Conservation (phyloP, 1,140 invertebrate genomes). For the Liolophura sinensis region DNA sequence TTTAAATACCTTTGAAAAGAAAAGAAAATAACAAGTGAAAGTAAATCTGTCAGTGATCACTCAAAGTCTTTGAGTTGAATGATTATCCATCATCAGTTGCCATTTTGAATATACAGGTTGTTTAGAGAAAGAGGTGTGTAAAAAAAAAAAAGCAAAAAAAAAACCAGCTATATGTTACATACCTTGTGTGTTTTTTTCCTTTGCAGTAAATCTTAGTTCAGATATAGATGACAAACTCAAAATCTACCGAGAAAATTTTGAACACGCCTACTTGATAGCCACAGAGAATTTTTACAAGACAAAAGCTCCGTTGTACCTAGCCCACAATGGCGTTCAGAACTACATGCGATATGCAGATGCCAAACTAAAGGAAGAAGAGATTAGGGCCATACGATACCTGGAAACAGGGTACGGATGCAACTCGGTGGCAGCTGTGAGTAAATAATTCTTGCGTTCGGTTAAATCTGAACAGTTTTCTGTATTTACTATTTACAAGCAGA, state of each 20-base stretch:
- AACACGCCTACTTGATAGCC: conserved; percentile 91
- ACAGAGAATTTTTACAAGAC: conserved; percentile 92
- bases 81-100: background rate
- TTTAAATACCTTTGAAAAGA: no score
- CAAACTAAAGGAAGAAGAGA: conserved; percentile 94
- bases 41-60: no score
- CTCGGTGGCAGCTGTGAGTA: conserved; percentile 68
- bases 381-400: conserved; percentile 88
- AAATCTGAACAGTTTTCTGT: background rate
- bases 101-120: background rate
- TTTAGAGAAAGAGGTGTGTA: background rate
- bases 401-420: conserved; percentile 81
- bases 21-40: no score
- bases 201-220: conserved; percentile 92
- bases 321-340: conserved; percentile 89
- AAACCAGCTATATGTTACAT: background rate
- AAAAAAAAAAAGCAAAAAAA: no score
- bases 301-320: conserved; percentile 88
- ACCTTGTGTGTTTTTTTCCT: conserved; percentile 28
- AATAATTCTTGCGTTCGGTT: background rate
- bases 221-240: conserved; percentile 90
- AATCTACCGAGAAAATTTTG: conserved; percentile 97
- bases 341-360: conserved; percentile 97
- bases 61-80: background rate
- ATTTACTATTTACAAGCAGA: no score